Conservation (phyloP, 2,113 vertebrate genomes). For the Myrmophylax atrothorax region DNA sequence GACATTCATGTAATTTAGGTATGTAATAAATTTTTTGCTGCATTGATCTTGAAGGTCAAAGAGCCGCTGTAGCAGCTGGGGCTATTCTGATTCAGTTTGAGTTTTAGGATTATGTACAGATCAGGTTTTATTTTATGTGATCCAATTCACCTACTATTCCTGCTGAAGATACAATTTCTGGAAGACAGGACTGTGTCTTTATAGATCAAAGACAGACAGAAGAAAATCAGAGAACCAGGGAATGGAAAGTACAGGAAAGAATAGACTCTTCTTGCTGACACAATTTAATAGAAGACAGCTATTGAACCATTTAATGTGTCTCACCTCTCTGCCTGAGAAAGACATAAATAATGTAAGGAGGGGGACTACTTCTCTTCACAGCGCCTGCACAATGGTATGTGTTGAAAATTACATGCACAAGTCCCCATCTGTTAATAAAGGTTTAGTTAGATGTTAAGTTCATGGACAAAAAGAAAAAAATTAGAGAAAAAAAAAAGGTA, state of each 20-base stretch:
- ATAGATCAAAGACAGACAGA: slow-evolving; percentile 10
- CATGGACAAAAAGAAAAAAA: neutral
- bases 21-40: neutral
- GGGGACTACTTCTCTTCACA: neutral
- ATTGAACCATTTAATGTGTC: slow-evolving; percentile 50
- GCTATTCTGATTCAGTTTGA: neutral
- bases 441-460: neutral
- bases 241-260: slow-evolving; percentile 18
- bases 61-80: neutral
- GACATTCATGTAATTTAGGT: neutral
- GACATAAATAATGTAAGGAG: slow-evolving; percentile 53
- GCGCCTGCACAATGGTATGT: neutral
- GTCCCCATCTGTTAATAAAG: neutral
- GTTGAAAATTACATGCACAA: slow-evolving; percentile 18
- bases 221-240: neutral
- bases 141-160: neutral
- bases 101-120: neutral
- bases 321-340: slow-evolving; percentile 42
- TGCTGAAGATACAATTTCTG: slow-evolving; percentile 3
- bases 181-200: neutral
- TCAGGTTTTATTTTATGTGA: slow-evolving; percentile 12
- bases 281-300: slow-evolving; percentile 41
- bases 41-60: slow-evolving; percentile 17
- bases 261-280: slow-evolving; percentile 28
- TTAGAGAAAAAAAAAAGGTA: neutral